A percentile compares a stretch with the other conserved stretches of the same genome.
phyloP scores from a whole-genome alignment of 1,140 invertebrate genomes.

The Vollenhovia emeryi region DNA sequence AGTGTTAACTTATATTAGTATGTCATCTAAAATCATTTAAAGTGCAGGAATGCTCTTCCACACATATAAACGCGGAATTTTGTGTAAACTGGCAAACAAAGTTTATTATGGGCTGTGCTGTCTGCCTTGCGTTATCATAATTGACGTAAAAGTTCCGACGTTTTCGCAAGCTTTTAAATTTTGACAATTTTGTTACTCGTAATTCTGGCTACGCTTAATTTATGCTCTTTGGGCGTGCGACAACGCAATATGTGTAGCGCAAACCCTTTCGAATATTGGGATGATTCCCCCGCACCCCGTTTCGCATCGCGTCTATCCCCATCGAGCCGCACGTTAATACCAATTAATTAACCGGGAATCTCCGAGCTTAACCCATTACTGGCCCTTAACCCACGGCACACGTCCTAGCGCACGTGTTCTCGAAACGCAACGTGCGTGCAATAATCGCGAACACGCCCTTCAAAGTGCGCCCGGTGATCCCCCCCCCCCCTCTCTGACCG shows the following conservation, averaged over 20 bases:
- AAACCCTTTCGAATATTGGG: constrained; percentile 34
- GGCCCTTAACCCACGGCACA: constrained; percentile 55
- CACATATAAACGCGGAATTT: background rate
- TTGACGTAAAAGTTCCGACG: background rate
- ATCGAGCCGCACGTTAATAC: constrained; percentile 64
- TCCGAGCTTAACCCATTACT: constrained; percentile 70
- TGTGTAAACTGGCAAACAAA: background rate
- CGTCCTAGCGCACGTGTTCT: constrained; percentile 64
- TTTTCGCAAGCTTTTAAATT: background rate
- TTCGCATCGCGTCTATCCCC: constrained; percentile 11
- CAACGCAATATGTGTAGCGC: background rate
- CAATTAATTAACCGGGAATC: constrained; percentile 75
- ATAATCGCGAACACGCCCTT: constrained; percentile 68
- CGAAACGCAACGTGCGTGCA: constrained; percentile 53
- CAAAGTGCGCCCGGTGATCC: constrained; percentile 62
- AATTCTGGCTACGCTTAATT: background rate
- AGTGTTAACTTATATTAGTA: background rate
- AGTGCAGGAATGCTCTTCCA: background rate
- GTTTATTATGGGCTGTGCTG: background rate
- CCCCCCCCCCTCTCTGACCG: constrained; percentile 63
- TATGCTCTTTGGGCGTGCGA: background rate
- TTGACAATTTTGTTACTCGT: background rate
- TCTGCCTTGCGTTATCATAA: too few species aligned
- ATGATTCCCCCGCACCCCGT: constrained; percentile 12
- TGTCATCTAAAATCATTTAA: background rate